Percentiles rank a stretch among this genome's conserved stretches.
phyloP scores from a whole-genome alignment of 2,888 invertebrate genomes.

The Thera britannica region DNA sequence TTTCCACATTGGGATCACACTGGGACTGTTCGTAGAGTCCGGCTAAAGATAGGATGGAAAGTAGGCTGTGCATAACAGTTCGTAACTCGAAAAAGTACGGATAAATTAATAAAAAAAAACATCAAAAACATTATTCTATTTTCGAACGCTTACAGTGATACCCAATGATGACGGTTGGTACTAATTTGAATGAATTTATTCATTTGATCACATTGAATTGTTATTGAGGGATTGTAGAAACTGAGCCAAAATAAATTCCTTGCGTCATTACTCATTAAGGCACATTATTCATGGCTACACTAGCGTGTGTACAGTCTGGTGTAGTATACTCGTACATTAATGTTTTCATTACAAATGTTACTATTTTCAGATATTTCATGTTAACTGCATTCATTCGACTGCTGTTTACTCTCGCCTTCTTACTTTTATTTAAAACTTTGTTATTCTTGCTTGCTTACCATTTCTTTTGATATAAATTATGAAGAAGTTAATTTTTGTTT shows the following conservation, averaged over 20 bases:
- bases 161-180: too few relatives aligned
- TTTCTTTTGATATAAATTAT: background rate
- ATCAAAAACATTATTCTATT: too few relatives aligned
- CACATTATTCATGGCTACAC: slow-evolving; percentile 7
- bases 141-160: too few relatives aligned
- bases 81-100: slow-evolving; percentile 6
- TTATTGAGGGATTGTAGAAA: too few relatives aligned
- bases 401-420: background rate
- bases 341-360: slow-evolving; percentile 18
- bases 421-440: background rate
- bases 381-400: slow-evolving; percentile 6
- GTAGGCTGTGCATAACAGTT: slow-evolving; percentile 8
- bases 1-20: slow-evolving; percentile 52
- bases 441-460: background rate
- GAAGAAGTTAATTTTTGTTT: too few relatives aligned
- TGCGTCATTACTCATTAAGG: background rate
- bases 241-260: background rate
- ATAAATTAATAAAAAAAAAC: background rate
- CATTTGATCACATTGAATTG: too few relatives aligned
- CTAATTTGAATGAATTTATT: too few relatives aligned
- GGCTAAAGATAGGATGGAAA: slow-evolving; percentile 65
- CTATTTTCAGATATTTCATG: slow-evolving; percentile 23
- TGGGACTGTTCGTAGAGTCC: slow-evolving; percentile 51
- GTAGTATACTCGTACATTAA: slow-evolving; percentile 3
- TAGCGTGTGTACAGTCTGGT: slow-evolving; percentile 6